phyloP scores from a whole-genome alignment of 2,113 vertebrate genomes.

The Setophaga kirtlandii region DNA sequence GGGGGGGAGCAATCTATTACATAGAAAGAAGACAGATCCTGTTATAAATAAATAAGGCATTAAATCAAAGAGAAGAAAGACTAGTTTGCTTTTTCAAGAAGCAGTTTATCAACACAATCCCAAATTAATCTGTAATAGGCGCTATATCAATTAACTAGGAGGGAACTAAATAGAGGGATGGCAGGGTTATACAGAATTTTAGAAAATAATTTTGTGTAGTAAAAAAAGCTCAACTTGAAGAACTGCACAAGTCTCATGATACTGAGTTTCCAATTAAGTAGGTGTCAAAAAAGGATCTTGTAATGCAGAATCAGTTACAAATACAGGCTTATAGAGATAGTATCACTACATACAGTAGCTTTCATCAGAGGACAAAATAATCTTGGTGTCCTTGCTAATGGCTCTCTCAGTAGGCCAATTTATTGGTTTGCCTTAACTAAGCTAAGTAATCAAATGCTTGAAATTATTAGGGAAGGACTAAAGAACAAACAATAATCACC shows the following conservation, averaged over 20 bases:
- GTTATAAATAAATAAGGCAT: not conserved
- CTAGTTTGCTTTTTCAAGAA: not conserved
- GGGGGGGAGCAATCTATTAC: not conserved
- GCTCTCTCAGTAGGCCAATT: not conserved
- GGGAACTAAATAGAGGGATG: not conserved
- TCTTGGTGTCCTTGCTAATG: not conserved
- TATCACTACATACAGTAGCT: not conserved
- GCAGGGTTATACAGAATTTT: not conserved
- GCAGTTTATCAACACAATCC: not conserved
- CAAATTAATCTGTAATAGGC: not conserved
- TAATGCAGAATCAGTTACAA: not conserved
- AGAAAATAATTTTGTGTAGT: not conserved
- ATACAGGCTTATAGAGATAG: not conserved
- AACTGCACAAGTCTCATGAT: not conserved
- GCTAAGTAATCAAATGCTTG: not conserved
- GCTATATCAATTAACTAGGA: not conserved
- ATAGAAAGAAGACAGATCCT: not conserved
- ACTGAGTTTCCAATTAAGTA: not conserved
- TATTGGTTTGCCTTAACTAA: not conserved
- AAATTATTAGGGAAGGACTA: not conserved
- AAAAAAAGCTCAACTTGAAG: not conserved
- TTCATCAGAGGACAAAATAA: not conserved
- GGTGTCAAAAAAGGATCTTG: not conserved
- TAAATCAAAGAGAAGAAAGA: not conserved
- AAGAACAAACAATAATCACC: not conserved